phyloP scores from a whole-genome alignment of 1,140 invertebrate species.

The Diorhabda sublineata region DNA sequence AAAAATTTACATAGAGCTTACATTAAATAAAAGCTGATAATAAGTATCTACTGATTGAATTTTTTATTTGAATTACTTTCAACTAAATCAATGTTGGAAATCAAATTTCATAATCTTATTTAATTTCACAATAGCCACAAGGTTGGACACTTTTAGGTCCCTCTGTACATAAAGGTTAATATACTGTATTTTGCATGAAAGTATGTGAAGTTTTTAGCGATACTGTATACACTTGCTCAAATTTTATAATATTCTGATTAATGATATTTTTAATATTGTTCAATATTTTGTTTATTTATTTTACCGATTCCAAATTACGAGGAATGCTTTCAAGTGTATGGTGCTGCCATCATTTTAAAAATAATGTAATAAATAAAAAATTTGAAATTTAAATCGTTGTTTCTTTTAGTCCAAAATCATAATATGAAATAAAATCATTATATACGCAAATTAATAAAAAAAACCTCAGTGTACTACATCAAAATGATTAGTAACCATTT shows the following conservation, averaged over 20 bases:
- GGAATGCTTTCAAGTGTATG: slow-evolving; percentile 42
- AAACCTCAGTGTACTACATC: too few species aligned
- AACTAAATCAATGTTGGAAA: too few species aligned
- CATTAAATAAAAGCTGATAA: too few species aligned
- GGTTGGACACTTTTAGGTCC: slow-evolving; percentile 4
- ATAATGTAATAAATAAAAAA: slow-evolving; percentile 20
- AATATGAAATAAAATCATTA: too few species aligned
- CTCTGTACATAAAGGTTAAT: slow-evolving; percentile 39
- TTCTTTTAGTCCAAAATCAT: too few species aligned
- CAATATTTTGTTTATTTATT: slow-evolving; percentile 37
- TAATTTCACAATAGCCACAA: slow-evolving; percentile 7
- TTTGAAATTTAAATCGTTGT: neutral
- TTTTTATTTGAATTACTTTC: too few species aligned
- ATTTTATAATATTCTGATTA: slow-evolving; percentile 36
- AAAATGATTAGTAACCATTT: too few species aligned
- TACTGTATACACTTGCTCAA: slow-evolving; percentile 45
- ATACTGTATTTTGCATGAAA: slow-evolving; percentile 35
- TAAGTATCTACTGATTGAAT: too few species aligned
- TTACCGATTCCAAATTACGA: slow-evolving; percentile 36
- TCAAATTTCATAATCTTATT: neutral
- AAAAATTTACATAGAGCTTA: too few species aligned
- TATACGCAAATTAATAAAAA: too few species aligned
- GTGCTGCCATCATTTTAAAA: slow-evolving; percentile 41
- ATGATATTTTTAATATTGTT: slow-evolving; percentile 36
- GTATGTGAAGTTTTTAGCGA: slow-evolving; percentile 30